Percentiles rank a stretch among this genome's conserved stretches.
phyloP scores from a whole-genome alignment of 2,797 vertebrate genomes.

The Pseudochirops cupreus region DNA sequence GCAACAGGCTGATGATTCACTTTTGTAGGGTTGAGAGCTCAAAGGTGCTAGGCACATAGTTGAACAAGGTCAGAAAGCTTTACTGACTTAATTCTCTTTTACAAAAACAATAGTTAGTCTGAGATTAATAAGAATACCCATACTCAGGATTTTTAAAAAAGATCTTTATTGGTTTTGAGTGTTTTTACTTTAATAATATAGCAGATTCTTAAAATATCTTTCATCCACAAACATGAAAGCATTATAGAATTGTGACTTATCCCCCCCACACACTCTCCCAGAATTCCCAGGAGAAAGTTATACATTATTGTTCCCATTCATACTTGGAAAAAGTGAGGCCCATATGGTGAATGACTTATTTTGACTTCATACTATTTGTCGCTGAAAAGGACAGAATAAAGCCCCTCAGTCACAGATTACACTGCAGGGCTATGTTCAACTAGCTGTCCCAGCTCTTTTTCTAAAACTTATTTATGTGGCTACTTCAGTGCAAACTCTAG shows the following conservation, averaged over 20 bases:
- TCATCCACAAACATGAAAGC: conserved; percentile 3
- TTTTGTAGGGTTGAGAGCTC: not conserved
- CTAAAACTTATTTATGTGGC: conserved; percentile 8
- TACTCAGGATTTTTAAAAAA: conserved; percentile 30
- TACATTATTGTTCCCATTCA: conserved; percentile 6
- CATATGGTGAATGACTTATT: not conserved
- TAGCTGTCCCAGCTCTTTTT: conserved; percentile 18
- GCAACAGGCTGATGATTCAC: not conserved
- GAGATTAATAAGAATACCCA: not conserved
- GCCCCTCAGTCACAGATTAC: not conserved
- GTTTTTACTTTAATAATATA: conserved; percentile 41
- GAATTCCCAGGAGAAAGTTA: not conserved
- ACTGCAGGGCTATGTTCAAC: not conserved
- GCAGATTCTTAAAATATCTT: conserved; percentile 3
- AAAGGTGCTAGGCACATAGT: not conserved
- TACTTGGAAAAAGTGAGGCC: not conserved
- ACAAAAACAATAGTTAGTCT: not conserved
- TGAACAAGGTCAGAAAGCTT: not conserved
- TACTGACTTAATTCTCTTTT: not conserved
- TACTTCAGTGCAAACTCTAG: conserved; percentile 7
- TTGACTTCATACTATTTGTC: not conserved
- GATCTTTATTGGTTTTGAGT: not conserved
- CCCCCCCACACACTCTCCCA: not conserved
- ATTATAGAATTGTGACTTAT: conserved; percentile 23
- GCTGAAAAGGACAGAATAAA: conserved; percentile 16